Evolutionary conservation across 2,113 vertebrate genomes (phyloP).

Genomic region (Anguilla japonica): DNA sequence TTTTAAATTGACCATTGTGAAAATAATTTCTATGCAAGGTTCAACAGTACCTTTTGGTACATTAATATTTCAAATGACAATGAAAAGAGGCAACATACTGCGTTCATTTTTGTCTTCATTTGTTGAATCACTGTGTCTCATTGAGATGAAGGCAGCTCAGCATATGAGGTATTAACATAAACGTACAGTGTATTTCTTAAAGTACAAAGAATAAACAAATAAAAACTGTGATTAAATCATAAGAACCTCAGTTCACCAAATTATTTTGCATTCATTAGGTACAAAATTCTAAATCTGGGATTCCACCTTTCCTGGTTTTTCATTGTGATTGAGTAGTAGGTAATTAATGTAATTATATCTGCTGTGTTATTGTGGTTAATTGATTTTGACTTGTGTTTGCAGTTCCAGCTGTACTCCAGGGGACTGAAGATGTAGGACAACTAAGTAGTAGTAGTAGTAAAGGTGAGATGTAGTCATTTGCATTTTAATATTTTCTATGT

Average conservation of each 20-base stretch:
- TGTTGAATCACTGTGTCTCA: not conserved
- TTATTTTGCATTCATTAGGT: not conserved
- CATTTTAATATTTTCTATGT: not conserved
- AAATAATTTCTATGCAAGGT: too few relatives aligned
- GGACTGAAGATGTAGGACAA: not conserved
- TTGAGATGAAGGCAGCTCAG: not conserved
- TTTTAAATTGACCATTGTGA: too few relatives aligned
- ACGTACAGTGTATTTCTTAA: not conserved
- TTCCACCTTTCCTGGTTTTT: not conserved
- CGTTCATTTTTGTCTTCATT: too few relatives aligned
- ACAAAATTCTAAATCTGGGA: not conserved
- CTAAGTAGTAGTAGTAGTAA: not conserved
- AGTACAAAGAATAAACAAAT: not conserved
- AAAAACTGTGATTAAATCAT: not conserved
- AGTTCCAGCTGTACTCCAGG: conserved; percentile 26
- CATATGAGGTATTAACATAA: not conserved
- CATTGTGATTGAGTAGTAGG: not conserved
- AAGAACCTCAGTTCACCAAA: not conserved
- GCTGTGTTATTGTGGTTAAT: not conserved
- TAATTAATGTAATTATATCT: not conserved
- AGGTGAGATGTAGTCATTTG: conserved; percentile 41
- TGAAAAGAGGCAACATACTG: too few relatives aligned
- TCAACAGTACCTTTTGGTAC: too few relatives aligned
- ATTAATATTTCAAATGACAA: too few relatives aligned
- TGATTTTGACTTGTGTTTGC: not conserved